Evolutionary conservation across 2,797 vertebrate genomes (phyloP).

Genomic region (Eulemur albifrons): DNA sequence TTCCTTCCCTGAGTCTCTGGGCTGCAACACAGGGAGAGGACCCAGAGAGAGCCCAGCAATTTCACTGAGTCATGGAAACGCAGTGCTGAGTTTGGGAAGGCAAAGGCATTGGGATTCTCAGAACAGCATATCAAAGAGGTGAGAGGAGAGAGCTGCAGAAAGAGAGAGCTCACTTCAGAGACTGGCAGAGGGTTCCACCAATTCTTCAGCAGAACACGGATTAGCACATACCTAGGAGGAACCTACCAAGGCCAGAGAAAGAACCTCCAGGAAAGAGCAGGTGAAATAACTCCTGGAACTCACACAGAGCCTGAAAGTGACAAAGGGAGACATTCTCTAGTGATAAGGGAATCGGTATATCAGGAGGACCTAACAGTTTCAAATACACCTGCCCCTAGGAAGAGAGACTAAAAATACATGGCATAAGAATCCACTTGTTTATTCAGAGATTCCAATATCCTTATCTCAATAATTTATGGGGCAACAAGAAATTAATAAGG

Average conservation of each 20-base stretch:
- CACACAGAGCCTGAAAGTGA: neutral
- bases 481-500: neutral
- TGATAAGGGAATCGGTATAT: neutral
- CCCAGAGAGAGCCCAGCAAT: neutral
- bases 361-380: neutral
- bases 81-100: neutral
- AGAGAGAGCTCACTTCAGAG: neutral
- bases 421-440: neutral
- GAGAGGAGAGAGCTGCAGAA: neutral
- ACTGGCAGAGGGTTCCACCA: neutral
- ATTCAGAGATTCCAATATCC: neutral
- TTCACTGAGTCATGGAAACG: neutral
- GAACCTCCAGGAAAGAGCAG: neutral
- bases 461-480: neutral
- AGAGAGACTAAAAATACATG: neutral
- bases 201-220: neutral
- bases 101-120: neutral
- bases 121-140: neutral
- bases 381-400: rapidly evolving
- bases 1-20: too few species aligned
- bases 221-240: rapidly evolving
- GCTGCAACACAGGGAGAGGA: neutral
- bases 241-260: neutral
- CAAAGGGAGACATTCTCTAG: neutral
- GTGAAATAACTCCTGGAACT: neutral